A percentile compares a stretch with the other conserved stretches of the same genome.
Evolutionary conservation across 1,140 invertebrate genomes (phyloP).

Genomic region (Tigriopus japonicus): DNA sequence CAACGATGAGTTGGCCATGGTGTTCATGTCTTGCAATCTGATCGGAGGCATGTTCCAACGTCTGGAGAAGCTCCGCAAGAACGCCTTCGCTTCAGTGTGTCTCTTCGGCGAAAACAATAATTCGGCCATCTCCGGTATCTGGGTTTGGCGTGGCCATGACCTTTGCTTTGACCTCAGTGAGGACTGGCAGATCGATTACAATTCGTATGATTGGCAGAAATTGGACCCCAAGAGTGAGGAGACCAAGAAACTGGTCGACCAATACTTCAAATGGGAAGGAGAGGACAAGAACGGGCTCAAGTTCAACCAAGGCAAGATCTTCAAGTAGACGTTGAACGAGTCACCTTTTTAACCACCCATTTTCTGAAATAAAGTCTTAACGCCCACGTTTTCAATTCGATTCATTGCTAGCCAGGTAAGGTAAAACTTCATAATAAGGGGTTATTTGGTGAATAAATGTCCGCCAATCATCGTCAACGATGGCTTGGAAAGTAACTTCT

Average conservation of each 20-base stretch:
- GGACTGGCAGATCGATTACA: slow-evolving; percentile 94
- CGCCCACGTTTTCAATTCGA: no score
- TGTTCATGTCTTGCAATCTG: slow-evolving; percentile 91
- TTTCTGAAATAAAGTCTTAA: no score
- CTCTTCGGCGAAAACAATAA: slow-evolving; percentile 83
- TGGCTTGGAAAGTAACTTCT: slow-evolving; percentile 44
- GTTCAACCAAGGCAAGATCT: slow-evolving; percentile 98
- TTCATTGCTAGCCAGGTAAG: no score
- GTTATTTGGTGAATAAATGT: slow-evolving; percentile 13
- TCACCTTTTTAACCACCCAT: no score
- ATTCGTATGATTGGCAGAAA: slow-evolving; percentile 91
- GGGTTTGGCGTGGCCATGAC: slow-evolving; percentile 66
- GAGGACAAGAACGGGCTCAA: slow-evolving; percentile 66
- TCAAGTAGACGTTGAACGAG: slow-evolving; percentile 52
- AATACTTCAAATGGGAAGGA: slow-evolving; percentile 84
- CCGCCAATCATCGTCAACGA: not conserved
- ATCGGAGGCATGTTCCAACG: slow-evolving; percentile 93
- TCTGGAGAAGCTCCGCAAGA: slow-evolving; percentile 91
- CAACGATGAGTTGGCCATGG: slow-evolving; percentile 68
- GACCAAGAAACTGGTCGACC: slow-evolving; percentile 72
- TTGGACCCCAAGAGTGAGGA: slow-evolving; percentile 57
- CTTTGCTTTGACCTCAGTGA: slow-evolving; percentile 72
- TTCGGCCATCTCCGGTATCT: slow-evolving; percentile 61
- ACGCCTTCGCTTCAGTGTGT: slow-evolving; percentile 78
- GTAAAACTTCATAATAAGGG: no score